Evolutionary conservation across 1,140 invertebrate genomes (phyloP), one percentile per base, ranked within the genome.

Genomic region (Bombus sibiricus): DNA sequence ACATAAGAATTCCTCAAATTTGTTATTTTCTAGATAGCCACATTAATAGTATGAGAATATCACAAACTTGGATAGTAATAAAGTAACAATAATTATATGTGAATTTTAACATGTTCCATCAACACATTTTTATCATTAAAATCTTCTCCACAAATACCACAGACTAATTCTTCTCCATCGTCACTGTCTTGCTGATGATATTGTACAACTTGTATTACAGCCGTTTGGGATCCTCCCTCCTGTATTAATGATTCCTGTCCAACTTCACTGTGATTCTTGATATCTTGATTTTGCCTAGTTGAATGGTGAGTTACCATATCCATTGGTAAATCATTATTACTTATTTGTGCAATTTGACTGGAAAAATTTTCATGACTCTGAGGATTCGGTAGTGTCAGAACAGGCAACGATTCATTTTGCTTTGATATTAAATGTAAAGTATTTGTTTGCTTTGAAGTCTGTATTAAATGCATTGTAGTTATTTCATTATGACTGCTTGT

Each of bases 21-120:
- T 59, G 15, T 53, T 88, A 77, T 41, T 62, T 74, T 69, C 82
- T 86, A 88, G 47, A 69, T 64, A 84, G 75, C 75, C 53, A 64
- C 43, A 64, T 81, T 80, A 85, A 88, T 64, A 74, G 88, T 43
- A n/a, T 64, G 68, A 77, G 76, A 83, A 85, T 90, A 91, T 90
- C 83, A 91, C 85, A 90, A 88, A 90, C 64, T 71, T 78, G 69
- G 47, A 89, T 74, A 81, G 18, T 80, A 79, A 91, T 77, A 83
- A 85, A 59, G 34, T 77, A 86, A 74, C 71, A 25, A 68, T 71
- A 87, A 88, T 93, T 95, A 94, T 89, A 95, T 94, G 81, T 95
- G 95, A 87, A 92, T 93, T 82, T 95, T 95, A 34, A 95, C 94
- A 81, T 95, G 95, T 71, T 94, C 94, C 93, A 95, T 95, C 13